Percentiles rank a stretch among this genome's conserved stretches.
Conservation (phyloP, 2,888 invertebrate genomes). For the Lycophotia porphyrea region DNA sequence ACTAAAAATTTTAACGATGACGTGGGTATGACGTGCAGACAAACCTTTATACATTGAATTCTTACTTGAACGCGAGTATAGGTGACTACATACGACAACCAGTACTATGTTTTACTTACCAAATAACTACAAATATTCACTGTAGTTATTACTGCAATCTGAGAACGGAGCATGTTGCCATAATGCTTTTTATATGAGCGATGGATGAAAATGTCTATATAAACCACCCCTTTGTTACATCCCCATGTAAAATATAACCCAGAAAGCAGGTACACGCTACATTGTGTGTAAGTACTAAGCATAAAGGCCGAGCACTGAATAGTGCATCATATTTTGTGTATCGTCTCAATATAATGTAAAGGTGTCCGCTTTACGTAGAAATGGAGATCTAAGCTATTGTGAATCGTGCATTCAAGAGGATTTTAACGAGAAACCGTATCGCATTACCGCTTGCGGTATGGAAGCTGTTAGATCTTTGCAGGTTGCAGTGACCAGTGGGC, state of each 20-base stretch:
- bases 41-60: not conserved
- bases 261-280: constrained; percentile 50
- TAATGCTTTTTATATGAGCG: constrained; percentile 39
- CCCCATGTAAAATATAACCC: constrained; percentile 45
- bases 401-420: constrained; percentile 21
- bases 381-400: constrained; percentile 29
- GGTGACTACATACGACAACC: not conserved
- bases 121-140: constrained; percentile 17
- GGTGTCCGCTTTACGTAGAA: constrained; percentile 27
- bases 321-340: constrained; percentile 52
- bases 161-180: not conserved
- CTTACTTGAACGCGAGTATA: not conserved
- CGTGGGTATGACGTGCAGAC: not conserved
- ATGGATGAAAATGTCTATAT: constrained; percentile 34
- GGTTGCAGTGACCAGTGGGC: constrained; percentile 7
- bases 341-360: constrained; percentile 36
- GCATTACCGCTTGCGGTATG: constrained; percentile 14
- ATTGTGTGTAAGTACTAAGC: constrained; percentile 50
- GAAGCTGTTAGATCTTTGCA: constrained; percentile 19
- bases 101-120: not conserved
- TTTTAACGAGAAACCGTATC: constrained; percentile 18
- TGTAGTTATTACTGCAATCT: constrained; percentile 1
- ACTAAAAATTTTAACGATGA: constrained; percentile 7
- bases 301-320: constrained; percentile 52
- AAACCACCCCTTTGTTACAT: constrained; percentile 49